phyloP scores from a whole-genome alignment of 2,888 invertebrate genomes.

The Sisyra nigra region DNA sequence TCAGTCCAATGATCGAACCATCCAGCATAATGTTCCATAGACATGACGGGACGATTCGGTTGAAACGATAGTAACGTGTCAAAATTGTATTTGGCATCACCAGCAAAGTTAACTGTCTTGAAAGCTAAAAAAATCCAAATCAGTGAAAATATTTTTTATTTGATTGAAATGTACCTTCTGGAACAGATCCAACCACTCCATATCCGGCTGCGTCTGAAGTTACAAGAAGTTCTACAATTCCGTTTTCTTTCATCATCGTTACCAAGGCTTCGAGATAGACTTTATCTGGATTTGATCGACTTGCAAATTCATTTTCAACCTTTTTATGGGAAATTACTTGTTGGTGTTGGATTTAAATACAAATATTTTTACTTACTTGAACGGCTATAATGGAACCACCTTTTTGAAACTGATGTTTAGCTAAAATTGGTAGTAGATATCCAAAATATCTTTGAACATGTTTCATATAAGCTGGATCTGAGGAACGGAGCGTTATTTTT shows the following conservation, averaged over 20 bases:
- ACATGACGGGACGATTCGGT: conserved; percentile 33
- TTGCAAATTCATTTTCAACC: conserved; percentile 87
- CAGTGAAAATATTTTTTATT: neutral
- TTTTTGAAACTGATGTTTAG: conserved; percentile 41
- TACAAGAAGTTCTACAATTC: conserved; percentile 30
- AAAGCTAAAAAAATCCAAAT: conserved; percentile 16
- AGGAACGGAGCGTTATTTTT: conserved; percentile 29
- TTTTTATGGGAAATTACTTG: no score
- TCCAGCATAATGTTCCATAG: conserved; percentile 41
- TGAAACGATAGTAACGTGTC: conserved; percentile 26
- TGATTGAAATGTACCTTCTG: conserved; percentile 14
- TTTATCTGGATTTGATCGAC: conserved; percentile 17
- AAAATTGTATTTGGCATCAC: conserved; percentile 25
- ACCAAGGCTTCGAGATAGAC: conserved; percentile 28
- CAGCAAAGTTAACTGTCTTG: conserved; percentile 37
- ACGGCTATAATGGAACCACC: conserved; percentile 79
- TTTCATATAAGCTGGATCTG: conserved; percentile 24
- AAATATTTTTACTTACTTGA: conserved; percentile 36
- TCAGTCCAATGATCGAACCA: conserved; percentile 44
- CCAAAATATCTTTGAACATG: conserved; percentile 33
- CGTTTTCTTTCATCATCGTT: conserved; percentile 21
- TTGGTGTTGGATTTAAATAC: no score
- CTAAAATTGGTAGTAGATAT: conserved; percentile 30
- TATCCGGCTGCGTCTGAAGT: conserved; percentile 30
- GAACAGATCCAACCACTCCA: conserved; percentile 22